Evolutionary conservation across 1,140 invertebrate genomes (phyloP), one percentile per base, ranked within the genome.

Genomic region (Delia radicum): DNA sequence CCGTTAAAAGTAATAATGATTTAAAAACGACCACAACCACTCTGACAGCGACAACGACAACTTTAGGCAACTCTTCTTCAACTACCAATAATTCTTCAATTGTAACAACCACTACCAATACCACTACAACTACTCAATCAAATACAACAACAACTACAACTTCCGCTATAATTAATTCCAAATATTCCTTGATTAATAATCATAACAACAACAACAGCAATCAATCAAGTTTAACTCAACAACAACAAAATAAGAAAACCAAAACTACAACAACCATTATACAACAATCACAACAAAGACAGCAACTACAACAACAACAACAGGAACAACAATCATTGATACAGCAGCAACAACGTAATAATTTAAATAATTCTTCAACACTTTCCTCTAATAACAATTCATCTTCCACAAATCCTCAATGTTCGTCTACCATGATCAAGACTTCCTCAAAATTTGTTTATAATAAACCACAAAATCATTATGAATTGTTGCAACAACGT

Each of bases 391-490:
- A 18, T 21, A 24, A 28, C 2, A 69, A 33, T 37, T 33, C 21
- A 33, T 33, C 29, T 15, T 37, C 29, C 2, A 77, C 78, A 63
- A 15, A 79, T 26, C 77, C 79, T 33, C 74, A 79, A 18, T n/a
- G n/a, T 29, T 63, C 69, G n/a, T 31, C 71, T 12, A 61, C 31
- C 62, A 75, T 84, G 21, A 67, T 84, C 6, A 85, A 85, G 73
- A 85, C 83, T 15, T 82, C 83, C 3, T 81, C 82, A 5, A 85
- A 85, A 74, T 84, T 85, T 62, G 82, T 85, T 18, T 85, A 85
- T 72, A 84, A 85, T 55, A 85, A 85, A 76, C 83, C 83, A 24
- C 83, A 85, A 48, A 85, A 85, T 78, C 83, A 85, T 29, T 83
- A 79, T 31, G 81, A 85, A 75, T 63, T 85, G 75, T 42, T 85